Percentiles rank a stretch among this genome's conserved stretches.
Evolutionary conservation across 1,140 invertebrate genomes (phyloP).

Genomic region (Trichoplusia ni): DNA sequence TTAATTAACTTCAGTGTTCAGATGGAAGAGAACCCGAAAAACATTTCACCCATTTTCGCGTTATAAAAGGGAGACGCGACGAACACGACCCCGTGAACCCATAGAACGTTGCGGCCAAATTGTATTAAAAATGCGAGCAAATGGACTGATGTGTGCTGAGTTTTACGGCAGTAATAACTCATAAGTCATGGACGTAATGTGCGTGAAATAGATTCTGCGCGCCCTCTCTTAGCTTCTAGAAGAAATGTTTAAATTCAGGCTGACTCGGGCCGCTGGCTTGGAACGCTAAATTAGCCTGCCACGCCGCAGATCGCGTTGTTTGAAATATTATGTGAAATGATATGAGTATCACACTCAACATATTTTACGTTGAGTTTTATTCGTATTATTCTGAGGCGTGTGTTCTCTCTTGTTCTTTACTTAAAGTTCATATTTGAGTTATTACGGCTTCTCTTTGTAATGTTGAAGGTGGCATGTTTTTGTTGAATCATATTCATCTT

Average conservation of each 20-base stretch:
- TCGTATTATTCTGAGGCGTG: background rate
- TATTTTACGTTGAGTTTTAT: background rate
- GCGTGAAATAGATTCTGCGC: conserved; percentile 68
- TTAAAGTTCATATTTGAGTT: too few species aligned
- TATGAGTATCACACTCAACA: conserved; percentile 36
- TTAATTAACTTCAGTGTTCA: too few species aligned
- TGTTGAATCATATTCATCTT: too few species aligned
- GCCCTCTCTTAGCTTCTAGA: conserved; percentile 55
- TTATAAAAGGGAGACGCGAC: too few species aligned
- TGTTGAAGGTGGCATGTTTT: too few species aligned
- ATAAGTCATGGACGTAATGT: conserved; percentile 66
- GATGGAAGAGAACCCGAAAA: too few species aligned
- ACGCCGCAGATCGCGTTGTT: conserved; percentile 47
- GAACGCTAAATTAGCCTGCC: conserved; percentile 64
- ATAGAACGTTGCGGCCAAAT: conserved; percentile 39
- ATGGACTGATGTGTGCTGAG: conserved; percentile 69
- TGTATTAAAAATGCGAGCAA: conserved; percentile 59
- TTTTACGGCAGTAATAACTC: conserved; percentile 70
- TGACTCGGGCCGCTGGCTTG: conserved; percentile 49
- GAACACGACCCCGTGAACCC: background rate
- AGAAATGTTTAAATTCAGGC: conserved; percentile 60
- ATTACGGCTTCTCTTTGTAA: too few species aligned
- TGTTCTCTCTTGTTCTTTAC: too few species aligned
- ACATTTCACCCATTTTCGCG: too few species aligned
- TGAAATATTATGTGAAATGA: conserved; percentile 58